phyloP scores from a whole-genome alignment of 2,113 vertebrate species.

The Phodopus roborovskii region DNA sequence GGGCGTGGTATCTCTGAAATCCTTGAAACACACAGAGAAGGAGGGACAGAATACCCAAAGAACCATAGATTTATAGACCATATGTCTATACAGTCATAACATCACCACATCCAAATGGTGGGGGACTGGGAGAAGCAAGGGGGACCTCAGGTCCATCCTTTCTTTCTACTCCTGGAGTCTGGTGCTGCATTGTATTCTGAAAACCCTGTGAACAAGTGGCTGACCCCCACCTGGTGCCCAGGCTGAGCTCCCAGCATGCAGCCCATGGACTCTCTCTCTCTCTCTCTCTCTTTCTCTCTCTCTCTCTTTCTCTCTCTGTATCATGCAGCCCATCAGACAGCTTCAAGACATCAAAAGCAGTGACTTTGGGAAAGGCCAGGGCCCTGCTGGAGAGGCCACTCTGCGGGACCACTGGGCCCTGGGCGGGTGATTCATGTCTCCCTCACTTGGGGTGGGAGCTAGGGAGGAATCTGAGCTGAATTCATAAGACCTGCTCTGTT shows the following conservation, averaged over 20 bases:
- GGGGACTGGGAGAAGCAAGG: neutral
- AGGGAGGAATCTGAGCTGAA: slow-evolving; percentile 69
- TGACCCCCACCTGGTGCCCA: neutral
- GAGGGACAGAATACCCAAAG: neutral
- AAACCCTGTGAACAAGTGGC: neutral
- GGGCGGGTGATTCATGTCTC: slow-evolving; percentile 75
- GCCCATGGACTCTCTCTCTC: slow-evolving; percentile 42
- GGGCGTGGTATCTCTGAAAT: neutral
- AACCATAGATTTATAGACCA: neutral
- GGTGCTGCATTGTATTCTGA: neutral
- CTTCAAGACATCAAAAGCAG: slow-evolving; percentile 77
- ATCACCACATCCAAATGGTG: neutral
- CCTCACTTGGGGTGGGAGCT: slow-evolving; percentile 58
- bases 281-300: no score
- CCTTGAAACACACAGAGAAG: neutral
- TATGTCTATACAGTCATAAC: neutral
- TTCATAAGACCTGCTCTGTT: slow-evolving; percentile 80
- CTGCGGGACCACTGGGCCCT: slow-evolving; percentile 48
- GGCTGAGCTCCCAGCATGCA: slow-evolving; percentile 18
- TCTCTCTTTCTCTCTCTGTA: neutral
- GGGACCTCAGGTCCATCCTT: neutral
- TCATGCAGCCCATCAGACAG: slow-evolving; percentile 62
- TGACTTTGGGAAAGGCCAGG: slow-evolving; percentile 68
- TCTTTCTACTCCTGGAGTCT: neutral
- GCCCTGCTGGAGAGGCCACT: slow-evolving; percentile 60